phyloP scores from a whole-genome alignment of 2,888 invertebrate genomes.

The Buathra laborator region DNA sequence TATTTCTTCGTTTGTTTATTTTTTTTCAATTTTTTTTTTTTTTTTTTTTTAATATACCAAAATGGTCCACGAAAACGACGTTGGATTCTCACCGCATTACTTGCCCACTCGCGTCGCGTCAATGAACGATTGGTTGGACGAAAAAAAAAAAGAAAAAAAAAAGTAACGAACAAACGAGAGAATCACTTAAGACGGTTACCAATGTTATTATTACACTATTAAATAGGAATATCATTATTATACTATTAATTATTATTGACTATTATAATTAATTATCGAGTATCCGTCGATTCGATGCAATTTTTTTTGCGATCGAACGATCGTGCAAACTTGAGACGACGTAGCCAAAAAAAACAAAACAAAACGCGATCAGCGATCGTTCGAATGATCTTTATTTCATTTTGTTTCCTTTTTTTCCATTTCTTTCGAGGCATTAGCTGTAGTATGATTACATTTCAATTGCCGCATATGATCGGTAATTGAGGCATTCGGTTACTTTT shows the following conservation, averaged over 20 bases:
- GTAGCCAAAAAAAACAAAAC: constrained; percentile 66
- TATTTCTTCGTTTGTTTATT: constrained; percentile 63
- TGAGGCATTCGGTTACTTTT: constrained; percentile 72
- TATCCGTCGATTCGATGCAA: constrained; percentile 42
- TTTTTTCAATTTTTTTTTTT: constrained; percentile 30
- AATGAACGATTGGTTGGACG: constrained; percentile 37
- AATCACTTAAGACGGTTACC: constrained; percentile 81
- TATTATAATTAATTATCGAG: constrained; percentile 67
- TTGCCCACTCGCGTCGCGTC: constrained; percentile 64
- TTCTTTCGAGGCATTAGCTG: constrained; percentile 61
- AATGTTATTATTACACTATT: constrained; percentile 79
- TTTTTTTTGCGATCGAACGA: constrained; percentile 37
- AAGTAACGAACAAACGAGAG: constrained; percentile 57
- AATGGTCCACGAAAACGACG: constrained; percentile 70
- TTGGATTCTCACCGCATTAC: constrained; percentile 75
- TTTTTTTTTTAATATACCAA: constrained; percentile 20
- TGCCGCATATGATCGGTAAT: constrained; percentile 60
- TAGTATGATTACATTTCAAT: constrained; percentile 64
- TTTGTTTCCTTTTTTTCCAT: constrained; percentile 45
- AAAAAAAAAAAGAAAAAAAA: constrained; percentile 44
- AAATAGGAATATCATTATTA: constrained; percentile 74
- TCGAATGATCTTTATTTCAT: constrained; percentile 50
- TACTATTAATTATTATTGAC: constrained; percentile 67
- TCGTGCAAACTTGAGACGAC: constrained; percentile 63
- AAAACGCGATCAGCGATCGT: constrained; percentile 45